These are phyloP conservation scores for Paramuricea clavata DNA, from an alignment of 92 coral and sea anemone genomes.

Conservation along the genomic window DNA sequence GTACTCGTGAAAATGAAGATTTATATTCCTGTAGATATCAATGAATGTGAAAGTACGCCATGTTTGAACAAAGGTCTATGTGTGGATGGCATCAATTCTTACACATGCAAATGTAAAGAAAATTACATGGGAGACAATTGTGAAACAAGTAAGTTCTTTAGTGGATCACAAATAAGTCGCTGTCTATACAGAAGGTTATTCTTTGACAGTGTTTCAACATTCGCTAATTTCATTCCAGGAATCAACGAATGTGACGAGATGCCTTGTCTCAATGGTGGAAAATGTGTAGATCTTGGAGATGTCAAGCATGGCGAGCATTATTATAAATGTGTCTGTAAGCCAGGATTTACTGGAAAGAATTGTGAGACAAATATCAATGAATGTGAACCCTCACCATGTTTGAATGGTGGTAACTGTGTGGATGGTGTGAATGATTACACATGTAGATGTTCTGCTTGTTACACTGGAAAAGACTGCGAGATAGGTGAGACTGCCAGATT, in stretches of 20 bases:
- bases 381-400: slow-evolving; percentile 29
- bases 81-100: slow-evolving; percentile 39
- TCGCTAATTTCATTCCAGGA: slow-evolving; percentile 8
- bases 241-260: slow-evolving; percentile 36
- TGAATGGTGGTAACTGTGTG: slow-evolving; percentile 29
- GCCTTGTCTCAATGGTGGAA: slow-evolving; percentile 41
- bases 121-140: slow-evolving; percentile 42
- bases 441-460: slow-evolving; percentile 29
- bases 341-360: slow-evolving; percentile 42
- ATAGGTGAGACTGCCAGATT: neutral
- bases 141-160: slow-evolving; percentile 42
- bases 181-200: too few species aligned
- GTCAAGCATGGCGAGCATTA: slow-evolving; percentile 2
- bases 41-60: slow-evolving; percentile 33
- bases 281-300: slow-evolving; percentile 40
- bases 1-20: too few species aligned
- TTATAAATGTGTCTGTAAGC: slow-evolving; percentile 30
- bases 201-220: too few species aligned
- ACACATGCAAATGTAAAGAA: slow-evolving; percentile 45
- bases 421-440: slow-evolving; percentile 27
- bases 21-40: slow-evolving; percentile 17
- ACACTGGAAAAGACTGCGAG: slow-evolving; percentile 21
- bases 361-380: slow-evolving; percentile 23
- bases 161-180: too few species aligned
- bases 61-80: slow-evolving; percentile 34